These are phyloP conservation scores for Schrankia costaestrigalis DNA, from an alignment of 2,888 invertebrate genomes.

Conservation along the genomic window DNA sequence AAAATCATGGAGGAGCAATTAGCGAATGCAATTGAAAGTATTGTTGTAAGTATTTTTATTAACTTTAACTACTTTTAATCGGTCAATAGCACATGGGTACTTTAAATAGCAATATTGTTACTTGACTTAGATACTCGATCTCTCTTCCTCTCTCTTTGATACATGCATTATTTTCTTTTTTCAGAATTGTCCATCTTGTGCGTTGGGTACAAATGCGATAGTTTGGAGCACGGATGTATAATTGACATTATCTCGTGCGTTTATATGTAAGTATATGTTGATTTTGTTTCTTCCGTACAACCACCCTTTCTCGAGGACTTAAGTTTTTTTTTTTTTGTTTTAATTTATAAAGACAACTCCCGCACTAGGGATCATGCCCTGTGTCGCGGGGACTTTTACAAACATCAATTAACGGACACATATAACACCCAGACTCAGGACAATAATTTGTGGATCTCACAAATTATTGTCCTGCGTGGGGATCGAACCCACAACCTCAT, in stretches of 20 bases:
- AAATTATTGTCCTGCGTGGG: too few species aligned
- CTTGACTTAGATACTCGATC: background rate
- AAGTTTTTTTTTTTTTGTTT: too few species aligned
- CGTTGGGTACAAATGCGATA: slow-evolving; percentile 78
- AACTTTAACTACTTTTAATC: background rate
- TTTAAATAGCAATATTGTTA: background rate
- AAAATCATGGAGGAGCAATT: slow-evolving; percentile 78
- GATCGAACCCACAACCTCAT: too few species aligned
- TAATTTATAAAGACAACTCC: too few species aligned
- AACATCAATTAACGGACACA: too few species aligned
- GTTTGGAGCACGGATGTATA: slow-evolving; percentile 79
- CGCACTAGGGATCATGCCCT: too few species aligned
- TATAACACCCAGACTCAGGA: too few species aligned
- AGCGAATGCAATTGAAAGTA: slow-evolving; percentile 77
- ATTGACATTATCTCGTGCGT: slow-evolving; percentile 41
- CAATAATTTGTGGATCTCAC: too few species aligned
- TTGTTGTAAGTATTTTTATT: slow-evolving; percentile 66
- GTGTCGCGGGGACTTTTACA: too few species aligned
- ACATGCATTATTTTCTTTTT: slow-evolving; percentile 21
- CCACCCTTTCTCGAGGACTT: too few species aligned
- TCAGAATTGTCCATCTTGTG: slow-evolving; percentile 80
- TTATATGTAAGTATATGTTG: slow-evolving; percentile 57
- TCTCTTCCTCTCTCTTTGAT: background rate
- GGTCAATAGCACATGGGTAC: background rate
- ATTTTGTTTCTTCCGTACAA: background rate